Conservation (phyloP, 2,113 vertebrate genomes). For the Upupa epops region DNA sequence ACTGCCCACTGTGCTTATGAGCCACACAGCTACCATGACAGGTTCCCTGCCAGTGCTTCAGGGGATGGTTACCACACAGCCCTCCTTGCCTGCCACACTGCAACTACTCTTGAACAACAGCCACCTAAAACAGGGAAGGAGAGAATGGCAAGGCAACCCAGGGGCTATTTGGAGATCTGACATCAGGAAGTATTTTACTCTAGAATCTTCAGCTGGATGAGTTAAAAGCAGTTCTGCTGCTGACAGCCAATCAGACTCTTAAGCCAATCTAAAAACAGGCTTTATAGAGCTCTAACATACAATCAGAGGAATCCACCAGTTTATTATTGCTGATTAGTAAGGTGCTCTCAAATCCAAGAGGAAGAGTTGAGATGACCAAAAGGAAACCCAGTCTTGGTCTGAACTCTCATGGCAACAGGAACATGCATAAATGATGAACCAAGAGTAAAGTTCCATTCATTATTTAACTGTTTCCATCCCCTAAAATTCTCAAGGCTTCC, state of each 20-base stretch:
- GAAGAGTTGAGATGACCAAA: background rate
- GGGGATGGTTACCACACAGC: background rate
- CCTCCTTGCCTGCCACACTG: background rate
- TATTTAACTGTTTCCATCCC: background rate
- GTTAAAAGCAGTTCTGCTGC: background rate
- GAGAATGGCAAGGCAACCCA: background rate
- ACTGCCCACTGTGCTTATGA: rapidly evolving
- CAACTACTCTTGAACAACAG: background rate
- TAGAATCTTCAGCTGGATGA: background rate
- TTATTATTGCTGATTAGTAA: background rate
- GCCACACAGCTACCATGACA: background rate
- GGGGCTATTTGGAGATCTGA: background rate
- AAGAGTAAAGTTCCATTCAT: background rate
- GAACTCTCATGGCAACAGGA: background rate
- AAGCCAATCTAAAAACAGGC: background rate
- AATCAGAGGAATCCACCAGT: background rate
- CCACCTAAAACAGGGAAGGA: background rate
- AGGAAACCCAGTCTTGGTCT: background rate
- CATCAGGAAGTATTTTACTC: background rate
- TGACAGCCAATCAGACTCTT: background rate
- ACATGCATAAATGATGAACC: background rate
- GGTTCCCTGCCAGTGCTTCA: background rate
- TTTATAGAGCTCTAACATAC: background rate
- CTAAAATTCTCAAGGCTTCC: background rate
- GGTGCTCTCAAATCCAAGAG: background rate